Percentiles rank a stretch among this genome's conserved stretches.
These are phyloP conservation scores for Oreonectes daqikongensis DNA, from an alignment of 2,797 vertebrate genomes.

Conservation along the genomic window DNA sequence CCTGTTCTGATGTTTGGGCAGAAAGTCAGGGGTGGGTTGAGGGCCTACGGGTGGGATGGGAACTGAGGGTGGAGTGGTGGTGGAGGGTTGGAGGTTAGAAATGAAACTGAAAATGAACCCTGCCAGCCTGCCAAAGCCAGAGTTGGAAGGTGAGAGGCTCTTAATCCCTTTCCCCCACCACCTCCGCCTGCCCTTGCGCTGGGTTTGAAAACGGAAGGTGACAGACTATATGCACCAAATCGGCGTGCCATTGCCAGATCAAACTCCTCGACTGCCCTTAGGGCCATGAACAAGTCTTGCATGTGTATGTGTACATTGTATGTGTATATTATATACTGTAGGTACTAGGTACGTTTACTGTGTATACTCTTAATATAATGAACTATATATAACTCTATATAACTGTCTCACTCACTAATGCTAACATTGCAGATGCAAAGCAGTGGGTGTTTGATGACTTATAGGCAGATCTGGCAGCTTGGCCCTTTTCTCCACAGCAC, in stretches of 20 bases:
- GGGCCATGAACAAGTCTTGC: constrained; percentile 39
- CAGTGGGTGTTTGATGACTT: constrained; percentile 52
- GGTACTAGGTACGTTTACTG: too few species aligned
- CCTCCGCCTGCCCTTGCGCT: constrained; percentile 69
- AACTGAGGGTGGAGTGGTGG: constrained; percentile 38
- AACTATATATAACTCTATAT: neutral
- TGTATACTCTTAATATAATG: neutral
- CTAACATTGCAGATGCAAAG: constrained; percentile 34
- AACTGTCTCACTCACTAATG: neutral
- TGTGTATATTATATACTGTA: neutral
- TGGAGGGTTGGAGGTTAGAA: constrained; percentile 65
- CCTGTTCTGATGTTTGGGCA: constrained; percentile 47
- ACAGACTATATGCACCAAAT: constrained; percentile 65
- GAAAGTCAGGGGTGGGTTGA: constrained; percentile 47
- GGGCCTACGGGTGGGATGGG: constrained; percentile 27
- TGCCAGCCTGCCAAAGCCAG: constrained; percentile 55
- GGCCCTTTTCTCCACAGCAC: constrained; percentile 44
- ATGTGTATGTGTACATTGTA: neutral
- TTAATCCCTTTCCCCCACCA: constrained; percentile 73
- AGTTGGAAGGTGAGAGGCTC: constrained; percentile 66
- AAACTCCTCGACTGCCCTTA: constrained; percentile 15
- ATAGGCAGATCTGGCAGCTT: constrained; percentile 50
- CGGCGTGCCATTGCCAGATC: constrained; percentile 23
- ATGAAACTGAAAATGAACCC: constrained; percentile 73
- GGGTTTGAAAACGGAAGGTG: constrained; percentile 71